These are phyloP conservation scores for Caenorhabditis auriculariae DNA, from an alignment of 2,888 invertebrate species.

Conservation along the genomic window DNA sequence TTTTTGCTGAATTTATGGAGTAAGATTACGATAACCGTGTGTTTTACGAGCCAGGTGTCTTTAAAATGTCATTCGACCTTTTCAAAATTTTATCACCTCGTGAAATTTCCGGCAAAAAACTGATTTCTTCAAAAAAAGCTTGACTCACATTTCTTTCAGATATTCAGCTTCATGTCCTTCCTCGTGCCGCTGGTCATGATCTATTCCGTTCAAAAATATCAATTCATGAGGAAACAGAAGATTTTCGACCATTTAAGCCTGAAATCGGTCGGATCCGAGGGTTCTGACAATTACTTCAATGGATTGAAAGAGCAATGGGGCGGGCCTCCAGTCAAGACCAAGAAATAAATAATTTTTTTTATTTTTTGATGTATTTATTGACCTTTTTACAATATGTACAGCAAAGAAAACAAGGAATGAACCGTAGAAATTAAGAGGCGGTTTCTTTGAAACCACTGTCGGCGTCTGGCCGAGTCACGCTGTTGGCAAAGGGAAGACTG, in stretches of 20 bases:
- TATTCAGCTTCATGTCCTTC: slow-evolving; percentile 20
- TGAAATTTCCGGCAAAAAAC: background rate
- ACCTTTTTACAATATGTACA: too few species aligned
- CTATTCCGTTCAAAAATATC: background rate
- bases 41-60: too few species aligned
- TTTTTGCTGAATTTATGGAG: too few species aligned
- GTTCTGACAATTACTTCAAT: slow-evolving; percentile 23
- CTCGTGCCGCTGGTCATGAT: slow-evolving; percentile 17
- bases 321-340: too few species aligned
- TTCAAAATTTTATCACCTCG: too few species aligned
- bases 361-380: too few species aligned
- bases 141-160: slow-evolving; percentile 9
- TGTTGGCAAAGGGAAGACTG: too few species aligned
- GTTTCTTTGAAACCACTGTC: too few species aligned
- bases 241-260: slow-evolving; percentile 20
- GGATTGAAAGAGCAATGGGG: slow-evolving; percentile 27
- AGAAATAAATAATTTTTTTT: too few species aligned
- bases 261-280: slow-evolving; percentile 21
- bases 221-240: background rate
- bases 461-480: too few species aligned
- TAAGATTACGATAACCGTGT: too few species aligned
- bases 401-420: background rate
- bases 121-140: background rate
- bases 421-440: background rate
- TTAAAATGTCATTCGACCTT: too few species aligned